Percentiles rank a stretch among this genome's conserved stretches.
Conservation (phyloP, 2,113 vertebrate genomes). For the Hippocampus barbouri region DNA sequence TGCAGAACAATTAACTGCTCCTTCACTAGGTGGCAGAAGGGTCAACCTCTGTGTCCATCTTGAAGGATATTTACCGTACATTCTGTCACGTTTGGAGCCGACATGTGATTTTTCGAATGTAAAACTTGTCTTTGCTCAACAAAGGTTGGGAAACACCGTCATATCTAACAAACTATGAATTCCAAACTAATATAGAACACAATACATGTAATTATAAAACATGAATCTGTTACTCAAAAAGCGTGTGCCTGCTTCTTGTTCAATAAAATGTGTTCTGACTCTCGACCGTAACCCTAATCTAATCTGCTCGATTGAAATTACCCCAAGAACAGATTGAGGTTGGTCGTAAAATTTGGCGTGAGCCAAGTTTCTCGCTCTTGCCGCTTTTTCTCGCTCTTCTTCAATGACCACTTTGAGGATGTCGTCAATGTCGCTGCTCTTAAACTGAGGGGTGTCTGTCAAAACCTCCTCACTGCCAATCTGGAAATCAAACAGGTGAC, state of each 20-base stretch:
- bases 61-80: too few relatives aligned
- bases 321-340: slow-evolving; percentile 39
- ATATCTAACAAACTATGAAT: too few relatives aligned
- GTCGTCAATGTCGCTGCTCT: slow-evolving; percentile 54
- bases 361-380: slow-evolving; percentile 25
- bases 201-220: not conserved
- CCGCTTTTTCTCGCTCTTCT: slow-evolving; percentile 52
- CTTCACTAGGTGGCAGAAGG: too few relatives aligned
- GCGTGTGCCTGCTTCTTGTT: not conserved
- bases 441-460: slow-evolving; percentile 8
- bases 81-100: too few relatives aligned
- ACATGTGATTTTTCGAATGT: too few relatives aligned
- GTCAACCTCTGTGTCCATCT: too few relatives aligned
- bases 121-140: too few relatives aligned
- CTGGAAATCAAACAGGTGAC: slow-evolving; percentile 44
- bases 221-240: not conserved
- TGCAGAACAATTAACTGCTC: too few relatives aligned
- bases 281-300: not conserved
- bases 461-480: slow-evolving; percentile 40
- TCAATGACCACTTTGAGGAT: slow-evolving; percentile 61
- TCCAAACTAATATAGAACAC: not conserved
- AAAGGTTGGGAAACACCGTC: too few relatives aligned
- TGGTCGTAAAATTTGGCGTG: slow-evolving; percentile 20
- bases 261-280: not conserved
- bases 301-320: slow-evolving; percentile 16